Base-by-base conservation (phyloP, 2,113 vertebrate species). In the Lamprologus tigripictilis region DNA sequence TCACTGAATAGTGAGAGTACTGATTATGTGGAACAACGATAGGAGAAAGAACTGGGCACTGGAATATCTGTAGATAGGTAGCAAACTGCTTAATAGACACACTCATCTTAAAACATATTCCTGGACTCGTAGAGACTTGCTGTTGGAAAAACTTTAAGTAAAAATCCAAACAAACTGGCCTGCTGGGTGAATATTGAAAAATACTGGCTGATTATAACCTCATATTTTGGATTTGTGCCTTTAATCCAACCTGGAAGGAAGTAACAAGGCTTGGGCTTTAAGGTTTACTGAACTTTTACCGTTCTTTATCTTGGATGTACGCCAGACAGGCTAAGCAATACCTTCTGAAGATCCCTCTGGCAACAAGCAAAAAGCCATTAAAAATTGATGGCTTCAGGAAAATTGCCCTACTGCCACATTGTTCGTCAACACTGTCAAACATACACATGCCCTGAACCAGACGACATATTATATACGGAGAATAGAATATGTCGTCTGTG, bases 371-470 rank as follows among this genome's bases (percentile, higher is more conserved):
- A 76, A 31, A 49, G 9, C 23, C 42, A 78, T 49, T 49, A 78
- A 47, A 76, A 49, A 19, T 28, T 28, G 16, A 45, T 78, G 16
- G 4, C 42, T 78, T 31, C 42, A 31, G 71, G 42, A 31, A 31
- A 31, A 47, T 47, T 45, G 40, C 40, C 23, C 68, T 42, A 47
- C 40, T 47, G 40, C 40, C 68, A 76, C 40, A 10, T 76, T 47
- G 0, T 78, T 49, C 7, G 14, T 49, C 71, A 12, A 0, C 0
- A 78, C 16, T 78, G 4, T 78, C 42, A 49, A 78, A 49, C 42
- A 78, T 31, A 49, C 71, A 47, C 71, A 49, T 31, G 1, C 6
- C 35, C n/a, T 76, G 16, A 2, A 49, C 16, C 42, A 49, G 71
- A 12, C 14, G 23, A 49, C 9, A 31, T 28, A 19, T 47, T 47